Evolutionary conservation across 1,140 invertebrate genomes (phyloP).

Genomic region (Eueides isabella): DNA sequence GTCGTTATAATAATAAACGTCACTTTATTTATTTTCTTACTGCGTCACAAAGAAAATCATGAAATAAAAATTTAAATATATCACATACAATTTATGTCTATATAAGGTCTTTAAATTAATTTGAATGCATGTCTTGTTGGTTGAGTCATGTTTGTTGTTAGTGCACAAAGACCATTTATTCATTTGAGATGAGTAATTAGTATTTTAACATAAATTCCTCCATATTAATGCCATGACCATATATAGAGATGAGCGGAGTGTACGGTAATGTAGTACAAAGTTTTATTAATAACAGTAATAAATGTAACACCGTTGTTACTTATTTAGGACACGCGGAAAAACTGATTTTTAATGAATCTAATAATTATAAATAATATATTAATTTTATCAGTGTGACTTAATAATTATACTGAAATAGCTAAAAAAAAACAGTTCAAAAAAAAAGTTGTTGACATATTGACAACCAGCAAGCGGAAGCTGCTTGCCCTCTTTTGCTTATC

Average conservation of each 20-base stretch:
- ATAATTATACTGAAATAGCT: no score
- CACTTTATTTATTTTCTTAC: no score
- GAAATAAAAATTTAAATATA: neutral
- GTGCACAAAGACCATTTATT: conserved; percentile 38
- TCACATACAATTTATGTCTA: neutral
- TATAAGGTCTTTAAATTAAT: conserved; percentile 5
- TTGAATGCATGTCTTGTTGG: conserved; percentile 30
- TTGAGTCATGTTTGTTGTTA: conserved; percentile 23
- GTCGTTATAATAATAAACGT: no score
- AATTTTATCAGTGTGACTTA: no score
- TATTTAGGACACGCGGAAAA: no score
- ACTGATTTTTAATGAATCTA: no score
- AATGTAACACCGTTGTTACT: neutral
- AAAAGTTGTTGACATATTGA: no score
- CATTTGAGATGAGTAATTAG: conserved; percentile 40
- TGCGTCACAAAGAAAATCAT: neutral
- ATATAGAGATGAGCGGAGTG: conserved; percentile 17
- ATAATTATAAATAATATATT: no score
- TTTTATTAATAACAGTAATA: neutral
- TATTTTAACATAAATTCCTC: conserved; percentile 41
- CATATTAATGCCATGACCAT: conserved; percentile 31
- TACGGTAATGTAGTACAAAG: neutral
- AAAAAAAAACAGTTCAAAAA: no score
- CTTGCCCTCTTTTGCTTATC: no score
- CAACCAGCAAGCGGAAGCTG: no score